Conservation (phyloP, 2,888 invertebrate species). For the Argynnis bischoffii region DNA sequence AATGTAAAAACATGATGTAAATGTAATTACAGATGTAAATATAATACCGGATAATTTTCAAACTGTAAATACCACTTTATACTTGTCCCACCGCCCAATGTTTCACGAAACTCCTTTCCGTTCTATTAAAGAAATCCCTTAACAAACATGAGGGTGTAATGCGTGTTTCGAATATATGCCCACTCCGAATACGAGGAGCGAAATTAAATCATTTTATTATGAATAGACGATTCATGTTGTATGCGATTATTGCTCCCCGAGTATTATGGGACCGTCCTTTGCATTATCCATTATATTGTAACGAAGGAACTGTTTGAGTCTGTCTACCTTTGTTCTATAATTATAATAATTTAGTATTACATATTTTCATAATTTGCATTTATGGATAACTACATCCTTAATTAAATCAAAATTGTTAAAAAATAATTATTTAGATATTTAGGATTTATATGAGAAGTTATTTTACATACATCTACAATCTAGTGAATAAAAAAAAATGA, state of each 20-base stretch:
- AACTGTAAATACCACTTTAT: background rate
- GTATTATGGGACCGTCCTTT: slow-evolving; percentile 10
- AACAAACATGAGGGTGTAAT: slow-evolving; percentile 70
- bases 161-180: slow-evolving; percentile 37
- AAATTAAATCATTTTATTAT: slow-evolving; percentile 36
- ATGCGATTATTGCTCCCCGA: slow-evolving; percentile 15
- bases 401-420: no score
- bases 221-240: slow-evolving; percentile 17
- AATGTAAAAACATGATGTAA: no score
- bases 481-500: no score
- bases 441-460: no score
- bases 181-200: slow-evolving; percentile 17
- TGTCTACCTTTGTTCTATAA: background rate
- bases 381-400: no score
- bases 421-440: no score
- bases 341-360: background rate
- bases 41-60: background rate
- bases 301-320: background rate
- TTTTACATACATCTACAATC: no score
- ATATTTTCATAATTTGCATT: background rate
- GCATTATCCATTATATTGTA: slow-evolving; percentile 2
- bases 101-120: slow-evolving; percentile 58
- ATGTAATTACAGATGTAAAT: no score
- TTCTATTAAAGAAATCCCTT: slow-evolving; percentile 71
- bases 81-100: slow-evolving; percentile 44